Base-by-base conservation (phyloP, 1,140 invertebrate species). In the Calliopsis andreniformis region DNA sequence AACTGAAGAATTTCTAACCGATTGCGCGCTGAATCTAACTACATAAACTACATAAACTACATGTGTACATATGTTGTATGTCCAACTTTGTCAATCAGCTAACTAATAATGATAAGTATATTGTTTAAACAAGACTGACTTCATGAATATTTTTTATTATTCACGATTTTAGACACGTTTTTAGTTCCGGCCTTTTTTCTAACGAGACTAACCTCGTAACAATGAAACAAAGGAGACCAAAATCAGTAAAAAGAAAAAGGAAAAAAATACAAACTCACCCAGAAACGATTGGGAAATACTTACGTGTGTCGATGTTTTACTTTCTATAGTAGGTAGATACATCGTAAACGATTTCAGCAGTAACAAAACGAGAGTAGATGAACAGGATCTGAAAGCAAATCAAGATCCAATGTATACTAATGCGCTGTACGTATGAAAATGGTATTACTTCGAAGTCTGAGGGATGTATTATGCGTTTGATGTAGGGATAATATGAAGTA, bases 71-170 rank as follows among this genome's bases (percentile, higher is more conserved):
- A n/a, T n/a, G n/a, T n/a, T n/a, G n/a, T n/a, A n/a, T n/a, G n/a
- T n/a, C n/a, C n/a, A n/a, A n/a, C n/a, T n/a, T n/a, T n/a, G n/a
- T n/a, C n/a, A n/a, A n/a, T n/a, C n/a, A n/a, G n/a, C n/a, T n/a
- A n/a, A n/a, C n/a, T n/a, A 58, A 3, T 16, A 47, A 16, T 42
- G 59, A 49, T 51, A 30, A 23, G 30, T 23, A 20, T 23, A 30
- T 3, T 10, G 32, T 23, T 42, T 39, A 3, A 23, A 23, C n/a
- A 76, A 69, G 73, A 76, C 73, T 76, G 73, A 76, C 69, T 30
- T 76, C 64, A 32, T 28, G 20, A 69, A 45, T 45, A 66, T 5
- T 18, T 47, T 76, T 76, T 25, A 12, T n/a, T 32, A 23, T n/a
- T 18, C 16, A 23, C 6, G 6, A 39, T 62, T 10, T 10, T 62